A percentile compares a stretch with the other conserved stretches of the same genome.
Conservation (phyloP, 2,113 vertebrate genomes). For the Psilopogon haemacephalus region DNA sequence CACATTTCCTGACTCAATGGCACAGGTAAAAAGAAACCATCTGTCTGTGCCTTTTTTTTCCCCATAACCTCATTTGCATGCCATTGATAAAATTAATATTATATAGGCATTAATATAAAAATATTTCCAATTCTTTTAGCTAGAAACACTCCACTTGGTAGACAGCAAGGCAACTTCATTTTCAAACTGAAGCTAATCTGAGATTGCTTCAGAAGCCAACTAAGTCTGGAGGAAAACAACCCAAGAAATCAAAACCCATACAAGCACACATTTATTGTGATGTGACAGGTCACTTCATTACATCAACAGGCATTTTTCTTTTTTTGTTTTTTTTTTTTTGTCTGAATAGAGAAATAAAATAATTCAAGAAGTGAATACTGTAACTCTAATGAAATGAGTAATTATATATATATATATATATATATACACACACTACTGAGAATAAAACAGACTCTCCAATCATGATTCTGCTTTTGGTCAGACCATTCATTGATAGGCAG, state of each 20-base stretch:
- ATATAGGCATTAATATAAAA: constrained; percentile 24
- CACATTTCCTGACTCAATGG: constrained; percentile 3
- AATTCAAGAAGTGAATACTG: background rate
- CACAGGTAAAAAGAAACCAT: constrained; percentile 57
- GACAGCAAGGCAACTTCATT: background rate
- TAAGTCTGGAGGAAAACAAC: background rate
- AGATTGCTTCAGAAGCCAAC: constrained; percentile 65
- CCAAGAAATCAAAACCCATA: background rate
- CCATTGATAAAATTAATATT: constrained; percentile 59
- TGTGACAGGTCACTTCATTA: constrained; percentile 18
- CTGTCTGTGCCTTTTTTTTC: constrained; percentile 38
- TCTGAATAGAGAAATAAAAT: constrained; percentile 33
- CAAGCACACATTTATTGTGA: background rate
- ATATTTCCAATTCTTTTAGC: background rate
- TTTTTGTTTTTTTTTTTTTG: background rate
- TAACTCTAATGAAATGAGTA: constrained; percentile 21
- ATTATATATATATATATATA: too few species aligned
- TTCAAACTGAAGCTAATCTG: constrained; percentile 5
- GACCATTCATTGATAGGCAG: constrained; percentile 14
- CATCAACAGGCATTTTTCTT: background rate
- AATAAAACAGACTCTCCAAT: constrained; percentile 48
- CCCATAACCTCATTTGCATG: constrained; percentile 49
- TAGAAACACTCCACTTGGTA: background rate
- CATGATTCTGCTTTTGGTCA: constrained; percentile 44
- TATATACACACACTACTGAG: background rate